Percentiles rank a stretch among this genome's conserved stretches.
These are phyloP conservation scores for Schizaphis graminum DNA, from an alignment of 2,888 invertebrate species.

Conservation along the genomic window DNA sequence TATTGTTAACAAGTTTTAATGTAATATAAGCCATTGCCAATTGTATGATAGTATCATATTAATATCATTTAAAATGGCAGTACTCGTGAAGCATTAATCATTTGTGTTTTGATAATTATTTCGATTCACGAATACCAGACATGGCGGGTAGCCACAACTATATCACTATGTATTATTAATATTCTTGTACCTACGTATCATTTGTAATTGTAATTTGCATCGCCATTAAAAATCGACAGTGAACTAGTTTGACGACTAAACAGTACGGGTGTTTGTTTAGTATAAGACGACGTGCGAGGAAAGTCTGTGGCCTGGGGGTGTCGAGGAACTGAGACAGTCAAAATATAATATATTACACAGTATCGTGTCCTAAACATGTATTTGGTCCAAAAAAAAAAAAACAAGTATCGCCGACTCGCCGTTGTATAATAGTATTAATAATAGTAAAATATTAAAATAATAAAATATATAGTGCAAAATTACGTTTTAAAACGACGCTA, in stretches of 20 bases:
- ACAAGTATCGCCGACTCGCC: not conserved
- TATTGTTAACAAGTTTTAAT: not conserved
- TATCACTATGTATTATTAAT: not conserved
- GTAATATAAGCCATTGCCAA: not conserved
- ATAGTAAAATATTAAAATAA: not conserved
- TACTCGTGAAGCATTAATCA: not conserved
- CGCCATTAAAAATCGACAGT: conserved; percentile 42
- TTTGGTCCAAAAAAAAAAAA: not conserved
- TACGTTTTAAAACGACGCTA: too few relatives aligned
- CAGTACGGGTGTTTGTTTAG: conserved; percentile 3
- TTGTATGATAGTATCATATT: not conserved
- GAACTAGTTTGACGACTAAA: conserved; percentile 29
- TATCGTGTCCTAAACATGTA: not conserved
- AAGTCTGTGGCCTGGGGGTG: not conserved
- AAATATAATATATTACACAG: not conserved
- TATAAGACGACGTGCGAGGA: not conserved
- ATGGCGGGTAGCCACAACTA: not conserved
- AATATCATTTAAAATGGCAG: not conserved
- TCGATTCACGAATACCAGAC: conserved; percentile 6
- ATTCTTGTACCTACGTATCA: not conserved
- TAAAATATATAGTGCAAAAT: not conserved
- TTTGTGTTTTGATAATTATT: conserved; percentile 15
- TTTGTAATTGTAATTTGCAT: conserved; percentile 38
- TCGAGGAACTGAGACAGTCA: not conserved
- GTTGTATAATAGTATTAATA: not conserved